Base-by-base conservation (phyloP, 1,140 invertebrate genomes). In the Drosophila athabasca region DNA sequence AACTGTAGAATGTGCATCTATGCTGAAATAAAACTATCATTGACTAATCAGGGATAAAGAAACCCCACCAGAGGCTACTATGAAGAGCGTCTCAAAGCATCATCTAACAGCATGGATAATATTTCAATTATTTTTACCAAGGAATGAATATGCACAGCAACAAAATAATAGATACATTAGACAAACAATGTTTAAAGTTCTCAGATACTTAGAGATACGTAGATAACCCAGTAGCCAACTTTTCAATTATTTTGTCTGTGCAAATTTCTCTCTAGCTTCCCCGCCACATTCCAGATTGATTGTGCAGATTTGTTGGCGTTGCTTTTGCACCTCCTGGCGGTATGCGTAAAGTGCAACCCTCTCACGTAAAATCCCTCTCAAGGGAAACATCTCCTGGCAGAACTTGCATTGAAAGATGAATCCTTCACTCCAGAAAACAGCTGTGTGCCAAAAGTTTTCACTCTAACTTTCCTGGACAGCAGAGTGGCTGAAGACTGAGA, bases 381-480 rank as follows among this genome's bases (percentile, higher is more conserved):
- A 6, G 9, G 8, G 19, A 19, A 7, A 8, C 24, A 39, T 11
- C 22, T 50, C 41, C 44, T 53, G 60, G 49, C 71, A 57, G 52
- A 59, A 53, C 59, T 44, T 73, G n/a, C 50, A n/a, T 19, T 26
- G 44, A 49, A 54, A 49, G 39, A 11, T 31, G 44, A 61, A 55
- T 19, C 53, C 41, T 11, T 29, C 7, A 24, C 59, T 74, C 22
- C 24, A 65, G 43, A 58, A 52, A 58, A 70, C 53, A 74, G 69
- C 71, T 74, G 69, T 65, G 71, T 74, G 71, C 71, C 70, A 58
- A 59, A 74, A 74, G 31, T 74, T 74, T 73, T 11, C 15, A 43
- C 52, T 65, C n/a, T 17, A 74, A 64, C 70, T 71, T 59, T 52
- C 43, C 43, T 50, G 43, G 60, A 73, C 60, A 46, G 29, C 29